Conservation (phyloP, 2,888 invertebrate species). For the Ypsolopha sequella region DNA sequence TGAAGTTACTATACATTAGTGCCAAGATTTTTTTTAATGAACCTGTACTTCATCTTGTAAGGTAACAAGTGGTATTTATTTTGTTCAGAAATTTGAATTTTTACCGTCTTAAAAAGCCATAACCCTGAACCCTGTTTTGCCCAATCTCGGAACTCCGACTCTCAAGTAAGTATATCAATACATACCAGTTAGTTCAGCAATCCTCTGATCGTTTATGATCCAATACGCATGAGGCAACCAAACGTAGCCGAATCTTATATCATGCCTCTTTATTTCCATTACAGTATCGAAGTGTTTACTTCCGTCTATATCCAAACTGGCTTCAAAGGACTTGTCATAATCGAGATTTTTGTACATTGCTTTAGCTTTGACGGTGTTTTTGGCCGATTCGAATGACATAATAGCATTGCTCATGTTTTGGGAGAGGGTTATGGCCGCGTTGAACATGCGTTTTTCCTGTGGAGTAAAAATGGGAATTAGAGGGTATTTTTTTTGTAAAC, state of each 20-base stretch:
- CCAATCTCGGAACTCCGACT: no score
- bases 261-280: slow-evolving; percentile 69
- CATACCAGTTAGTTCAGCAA: slow-evolving; percentile 79
- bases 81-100: no score
- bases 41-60: no score
- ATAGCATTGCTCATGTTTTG: slow-evolving; percentile 56
- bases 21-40: no score
- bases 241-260: slow-evolving; percentile 75
- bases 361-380: slow-evolving; percentile 75
- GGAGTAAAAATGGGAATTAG: not conserved
- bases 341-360: slow-evolving; percentile 79
- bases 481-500: not conserved
- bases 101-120: no score
- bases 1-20: no score
- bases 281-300: slow-evolving; percentile 77
- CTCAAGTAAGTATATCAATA: no score
- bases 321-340: slow-evolving; percentile 76
- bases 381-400: slow-evolving; percentile 75
- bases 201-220: slow-evolving; percentile 78
- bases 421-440: slow-evolving; percentile 43
- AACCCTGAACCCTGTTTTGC: no score
- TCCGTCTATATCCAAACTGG: slow-evolving; percentile 80
- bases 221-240: slow-evolving; percentile 80
- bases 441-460: slow-evolving; percentile 64
- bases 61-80: no score